phyloP scores from a whole-genome alignment of 1,140 invertebrate genomes.

The Galendromus occidentalis region DNA sequence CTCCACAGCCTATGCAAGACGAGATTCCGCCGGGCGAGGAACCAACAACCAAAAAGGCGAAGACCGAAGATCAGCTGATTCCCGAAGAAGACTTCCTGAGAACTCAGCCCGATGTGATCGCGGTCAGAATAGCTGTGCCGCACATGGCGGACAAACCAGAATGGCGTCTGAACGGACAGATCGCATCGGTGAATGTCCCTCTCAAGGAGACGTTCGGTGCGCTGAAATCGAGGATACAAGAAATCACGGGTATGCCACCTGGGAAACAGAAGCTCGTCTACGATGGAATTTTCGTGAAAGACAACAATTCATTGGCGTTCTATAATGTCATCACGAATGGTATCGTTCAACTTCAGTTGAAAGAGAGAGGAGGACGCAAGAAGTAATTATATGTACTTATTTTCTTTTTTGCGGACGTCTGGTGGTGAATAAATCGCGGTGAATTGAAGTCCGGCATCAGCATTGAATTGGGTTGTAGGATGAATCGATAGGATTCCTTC shows the following conservation, averaged over 20 bases:
- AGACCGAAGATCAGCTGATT: constrained; percentile 77
- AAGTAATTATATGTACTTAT: constrained; percentile 42
- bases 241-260: constrained; percentile 74
- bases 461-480: too few species aligned
- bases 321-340: constrained; percentile 75
- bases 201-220: constrained; percentile 47
- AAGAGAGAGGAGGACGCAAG: constrained; percentile 92
- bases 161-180: constrained; percentile 89
- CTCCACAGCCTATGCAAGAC: background rate
- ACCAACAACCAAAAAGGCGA: constrained; percentile 61
- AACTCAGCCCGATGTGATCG: constrained; percentile 46
- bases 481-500: too few species aligned
- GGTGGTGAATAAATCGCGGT: too few species aligned
- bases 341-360: constrained; percentile 69
- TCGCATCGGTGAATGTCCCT: constrained; percentile 52
- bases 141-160: constrained; percentile 64
- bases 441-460: background rate
- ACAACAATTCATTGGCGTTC: constrained; percentile 79
- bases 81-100: constrained; percentile 63
- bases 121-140: constrained; percentile 56
- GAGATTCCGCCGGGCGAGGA: constrained; percentile 37
- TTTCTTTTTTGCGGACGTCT: background rate
- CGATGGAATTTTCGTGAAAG: constrained; percentile 95
- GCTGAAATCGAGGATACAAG: constrained; percentile 71
- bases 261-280: constrained; percentile 90